These are phyloP conservation scores for Myanophis thanlyinensis DNA, from an alignment of 2,113 vertebrate species.

Conservation along the genomic window DNA sequence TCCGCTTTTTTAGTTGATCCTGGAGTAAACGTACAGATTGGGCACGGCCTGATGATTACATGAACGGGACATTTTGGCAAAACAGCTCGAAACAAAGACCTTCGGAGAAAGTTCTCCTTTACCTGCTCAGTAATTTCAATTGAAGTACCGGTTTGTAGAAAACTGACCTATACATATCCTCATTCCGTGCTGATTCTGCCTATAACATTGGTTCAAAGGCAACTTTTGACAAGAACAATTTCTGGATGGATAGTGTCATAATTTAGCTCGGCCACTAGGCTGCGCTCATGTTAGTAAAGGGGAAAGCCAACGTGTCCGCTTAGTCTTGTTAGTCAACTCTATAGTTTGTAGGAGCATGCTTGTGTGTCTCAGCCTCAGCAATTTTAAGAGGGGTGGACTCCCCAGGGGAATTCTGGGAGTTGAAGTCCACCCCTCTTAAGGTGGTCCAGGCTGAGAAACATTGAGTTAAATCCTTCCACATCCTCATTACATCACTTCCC, in stretches of 20 bases:
- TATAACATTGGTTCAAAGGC: neutral
- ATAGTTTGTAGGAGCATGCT: neutral
- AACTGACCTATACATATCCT: neutral
- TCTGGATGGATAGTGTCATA: neutral
- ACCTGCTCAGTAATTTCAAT: neutral
- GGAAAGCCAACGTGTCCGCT: neutral
- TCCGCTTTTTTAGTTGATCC: neutral
- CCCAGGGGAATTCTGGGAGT: neutral
- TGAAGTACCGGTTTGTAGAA: neutral
- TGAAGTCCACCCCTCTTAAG: neutral
- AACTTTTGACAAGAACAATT: neutral
- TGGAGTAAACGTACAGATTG: neutral
- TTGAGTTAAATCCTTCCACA: neutral
- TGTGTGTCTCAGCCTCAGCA: neutral
- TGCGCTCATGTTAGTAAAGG: neutral
- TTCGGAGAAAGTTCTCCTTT: neutral
- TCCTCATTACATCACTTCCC: neutral
- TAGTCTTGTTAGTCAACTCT: neutral
- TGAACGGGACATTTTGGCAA: neutral
- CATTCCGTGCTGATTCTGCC: neutral
- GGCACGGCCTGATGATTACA: neutral
- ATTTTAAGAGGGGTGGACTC: neutral
- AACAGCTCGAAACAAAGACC: neutral
- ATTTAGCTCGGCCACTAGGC: neutral
- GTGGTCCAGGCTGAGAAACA: neutral